phyloP scores from a whole-genome alignment of 2,113 vertebrate species.

The Misgurnus anguillicaudatus region DNA sequence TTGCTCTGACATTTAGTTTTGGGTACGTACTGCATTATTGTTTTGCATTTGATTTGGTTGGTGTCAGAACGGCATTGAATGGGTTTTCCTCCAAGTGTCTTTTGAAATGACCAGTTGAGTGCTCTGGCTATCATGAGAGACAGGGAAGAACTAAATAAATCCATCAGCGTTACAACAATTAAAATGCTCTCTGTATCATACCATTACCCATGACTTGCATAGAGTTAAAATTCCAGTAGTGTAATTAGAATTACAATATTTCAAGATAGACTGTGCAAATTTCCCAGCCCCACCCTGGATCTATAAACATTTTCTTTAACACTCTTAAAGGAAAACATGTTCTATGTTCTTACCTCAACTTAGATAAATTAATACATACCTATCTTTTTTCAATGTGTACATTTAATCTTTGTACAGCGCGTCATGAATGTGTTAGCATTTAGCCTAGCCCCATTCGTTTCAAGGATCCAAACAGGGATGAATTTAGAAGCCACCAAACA shows the following conservation, averaged over 20 bases:
- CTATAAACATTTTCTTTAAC: neutral
- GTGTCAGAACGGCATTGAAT: slow-evolving; percentile 2
- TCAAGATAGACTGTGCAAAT: neutral
- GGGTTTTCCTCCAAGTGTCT: neutral
- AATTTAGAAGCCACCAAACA: no score
- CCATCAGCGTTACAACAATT: neutral
- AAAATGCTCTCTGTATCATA: neutral
- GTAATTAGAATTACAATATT: neutral
- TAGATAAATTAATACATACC: no score
- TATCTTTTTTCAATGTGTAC: no score
- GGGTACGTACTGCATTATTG: slow-evolving; percentile 30
- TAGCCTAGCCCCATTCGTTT: no score
- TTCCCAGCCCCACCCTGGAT: neutral
- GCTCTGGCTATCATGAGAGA: neutral
- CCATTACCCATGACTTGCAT: neutral
- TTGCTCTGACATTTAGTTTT: slow-evolving; percentile 39
- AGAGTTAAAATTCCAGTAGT: neutral
- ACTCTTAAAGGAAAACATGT: no score
- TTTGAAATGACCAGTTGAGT: slow-evolving; percentile 26
- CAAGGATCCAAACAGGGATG: no score
- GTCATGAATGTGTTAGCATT: no score
- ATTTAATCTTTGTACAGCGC: no score
- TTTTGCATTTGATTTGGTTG: slow-evolving; percentile 36
- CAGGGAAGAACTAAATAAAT: slow-evolving; percentile 2
- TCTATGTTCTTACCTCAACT: no score